Evolutionary conservation across 2,113 vertebrate genomes (phyloP), one percentile per base, ranked within the genome.

Genomic region (Apistogramma diplotaenia): DNA sequence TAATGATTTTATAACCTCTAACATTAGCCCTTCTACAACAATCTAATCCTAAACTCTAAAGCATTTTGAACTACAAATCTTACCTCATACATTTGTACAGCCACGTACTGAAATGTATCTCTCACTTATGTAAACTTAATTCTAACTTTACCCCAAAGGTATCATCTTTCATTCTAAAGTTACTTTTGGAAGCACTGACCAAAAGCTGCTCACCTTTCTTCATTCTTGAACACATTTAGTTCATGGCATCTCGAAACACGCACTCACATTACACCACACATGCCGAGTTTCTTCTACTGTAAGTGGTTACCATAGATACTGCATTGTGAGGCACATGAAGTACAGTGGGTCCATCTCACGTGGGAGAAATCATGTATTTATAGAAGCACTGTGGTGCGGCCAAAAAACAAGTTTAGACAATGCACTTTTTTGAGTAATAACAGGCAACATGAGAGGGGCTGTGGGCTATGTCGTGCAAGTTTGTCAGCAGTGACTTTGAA

Each of bases 281-380:
- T 67, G 74, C 81, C 33, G 85, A 86, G 88, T 81, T 93, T 93
- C 84, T 90, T 86, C 78, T 91, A 92, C 91, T 93, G 87, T 93
- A 92, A 93, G 90, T 88, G 85, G 93, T 94, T 93, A 87, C 93
- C 93, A 94, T 94, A 91, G 93, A 88, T 88, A 94, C 93, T 82
- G 79, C 91, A 93, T 85, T 83, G 85, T 67, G 87, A 91, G 88
- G 88, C 88, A 89, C 74, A 86, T 89, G 90, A 90, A 94, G 90
- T 93, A 92, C 91, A 93, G 91, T 93, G 88, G 84, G 87, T 90
- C 90, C 85, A 82, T 90, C 88, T 92, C 91, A 92, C 85, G 90
- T 91, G 91, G 93, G 93, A 90, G 89, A 85, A 81, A 82, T 84
- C 12, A 54, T 84, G 85, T 94, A 94, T 94, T 94, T 91, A 93